Percentiles rank a stretch among this genome's conserved stretches.
Evolutionary conservation across 2,797 vertebrate species (phyloP).

Genomic region (Danio tinwini): DNA sequence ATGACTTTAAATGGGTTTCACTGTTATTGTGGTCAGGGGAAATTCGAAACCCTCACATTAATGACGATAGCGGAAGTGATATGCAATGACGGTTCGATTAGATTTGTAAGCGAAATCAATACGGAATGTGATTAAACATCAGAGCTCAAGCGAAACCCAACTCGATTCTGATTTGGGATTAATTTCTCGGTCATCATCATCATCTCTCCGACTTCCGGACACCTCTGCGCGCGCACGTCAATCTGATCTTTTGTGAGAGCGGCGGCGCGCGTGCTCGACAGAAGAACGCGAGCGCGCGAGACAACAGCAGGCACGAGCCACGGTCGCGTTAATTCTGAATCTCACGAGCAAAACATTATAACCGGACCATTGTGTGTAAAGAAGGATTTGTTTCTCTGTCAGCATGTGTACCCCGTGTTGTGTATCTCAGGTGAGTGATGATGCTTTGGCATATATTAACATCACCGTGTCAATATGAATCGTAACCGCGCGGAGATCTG

Average conservation of each 20-base stretch:
- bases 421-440: slow-evolving; percentile 77
- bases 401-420: slow-evolving; percentile 79
- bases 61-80: slow-evolving; percentile 61
- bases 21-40: background rate
- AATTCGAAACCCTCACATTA: background rate
- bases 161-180: background rate
- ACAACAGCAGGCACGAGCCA: background rate
- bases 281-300: background rate
- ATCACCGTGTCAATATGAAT: background rate
- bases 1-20: background rate
- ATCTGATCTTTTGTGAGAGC: slow-evolving; percentile 43
- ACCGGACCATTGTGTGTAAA: slow-evolving; percentile 14
- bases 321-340: slow-evolving; percentile 34
- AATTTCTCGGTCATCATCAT: background rate
- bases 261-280: background rate
- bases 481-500: background rate
- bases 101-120: background rate
- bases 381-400: background rate
- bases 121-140: background rate
- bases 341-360: slow-evolving; percentile 54
- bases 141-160: background rate
- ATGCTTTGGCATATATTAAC: background rate
- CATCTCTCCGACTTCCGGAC: background rate
- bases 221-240: background rate
- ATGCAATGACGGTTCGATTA: background rate